These are phyloP conservation scores for Nomada lathburiana DNA, from an alignment of 2,888 invertebrate genomes.

Conservation along the genomic window DNA sequence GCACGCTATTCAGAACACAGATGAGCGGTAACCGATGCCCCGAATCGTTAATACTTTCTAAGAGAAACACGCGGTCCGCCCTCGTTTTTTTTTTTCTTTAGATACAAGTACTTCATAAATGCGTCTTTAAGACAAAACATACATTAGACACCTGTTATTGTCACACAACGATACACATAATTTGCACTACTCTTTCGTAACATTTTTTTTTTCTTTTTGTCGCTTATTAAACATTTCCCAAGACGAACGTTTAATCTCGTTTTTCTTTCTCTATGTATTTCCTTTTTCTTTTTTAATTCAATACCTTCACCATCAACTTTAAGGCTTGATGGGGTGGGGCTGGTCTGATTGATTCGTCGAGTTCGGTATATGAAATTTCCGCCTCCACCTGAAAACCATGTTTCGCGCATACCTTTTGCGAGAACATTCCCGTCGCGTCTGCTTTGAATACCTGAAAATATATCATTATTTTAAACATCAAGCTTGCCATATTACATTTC, in stretches of 20 bases:
- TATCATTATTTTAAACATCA: slow-evolving; percentile 1
- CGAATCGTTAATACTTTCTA: slow-evolving; percentile 47
- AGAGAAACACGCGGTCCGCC: slow-evolving; percentile 53
- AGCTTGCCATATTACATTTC: background rate
- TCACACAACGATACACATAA: slow-evolving; percentile 78
- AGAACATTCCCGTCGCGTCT: slow-evolving; percentile 92
- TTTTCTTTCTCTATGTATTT: background rate
- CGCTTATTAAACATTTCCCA: slow-evolving; percentile 27
- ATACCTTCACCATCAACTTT: slow-evolving; percentile 87
- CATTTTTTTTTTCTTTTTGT: slow-evolving; percentile 30
- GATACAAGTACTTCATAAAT: slow-evolving; percentile 52
- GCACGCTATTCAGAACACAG: slow-evolving; percentile 56
- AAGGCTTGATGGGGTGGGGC: slow-evolving; percentile 90
- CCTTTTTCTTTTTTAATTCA: slow-evolving; percentile 68
- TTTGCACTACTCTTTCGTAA: slow-evolving; percentile 72
- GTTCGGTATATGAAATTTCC: slow-evolving; percentile 90
- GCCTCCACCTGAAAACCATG: slow-evolving; percentile 88
- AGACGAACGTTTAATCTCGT: slow-evolving; percentile 25
- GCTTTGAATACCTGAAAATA: slow-evolving; percentile 90
- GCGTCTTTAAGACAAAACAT: slow-evolving; percentile 60
- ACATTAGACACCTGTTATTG: slow-evolving; percentile 81
- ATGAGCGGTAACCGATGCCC: slow-evolving; percentile 52
- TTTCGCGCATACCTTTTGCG: slow-evolving; percentile 90
- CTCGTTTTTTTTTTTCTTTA: slow-evolving; percentile 39
- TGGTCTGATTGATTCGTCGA: slow-evolving; percentile 88